Conservation (phyloP, 2,113 vertebrate genomes). For the Podocnemis expansa region DNA sequence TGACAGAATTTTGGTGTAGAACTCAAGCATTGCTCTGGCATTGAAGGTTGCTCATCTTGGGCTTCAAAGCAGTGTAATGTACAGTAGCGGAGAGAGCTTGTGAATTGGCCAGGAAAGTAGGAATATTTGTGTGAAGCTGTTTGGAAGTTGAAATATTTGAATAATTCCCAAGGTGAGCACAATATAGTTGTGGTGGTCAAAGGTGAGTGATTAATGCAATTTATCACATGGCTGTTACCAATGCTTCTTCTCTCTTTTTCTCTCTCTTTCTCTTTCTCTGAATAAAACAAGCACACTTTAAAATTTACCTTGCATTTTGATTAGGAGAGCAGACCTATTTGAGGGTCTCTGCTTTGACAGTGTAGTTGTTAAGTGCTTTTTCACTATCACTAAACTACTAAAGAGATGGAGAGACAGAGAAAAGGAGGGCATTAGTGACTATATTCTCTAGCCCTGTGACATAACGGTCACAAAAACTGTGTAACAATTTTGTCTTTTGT, state of each 20-base stretch:
- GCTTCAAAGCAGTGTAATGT: too few relatives aligned
- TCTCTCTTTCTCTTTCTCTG: not conserved
- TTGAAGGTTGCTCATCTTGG: too few relatives aligned
- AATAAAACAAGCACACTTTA: not conserved
- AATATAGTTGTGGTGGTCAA: not conserved
- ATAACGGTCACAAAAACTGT: not conserved
- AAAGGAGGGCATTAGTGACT: not conserved
- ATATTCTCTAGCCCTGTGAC: not conserved
- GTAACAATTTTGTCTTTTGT: not conserved
- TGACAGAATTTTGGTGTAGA: too few relatives aligned
- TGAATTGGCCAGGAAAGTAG: too few relatives aligned
- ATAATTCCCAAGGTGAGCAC: not conserved
- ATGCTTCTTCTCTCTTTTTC: not conserved
- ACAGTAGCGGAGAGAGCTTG: too few relatives aligned
- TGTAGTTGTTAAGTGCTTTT: not conserved
- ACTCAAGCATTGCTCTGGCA: too few relatives aligned
- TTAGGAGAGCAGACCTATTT: not conserved
- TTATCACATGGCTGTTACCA: not conserved
- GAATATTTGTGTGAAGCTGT: not conserved
- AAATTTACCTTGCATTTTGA: not conserved
- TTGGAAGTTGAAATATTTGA: not conserved
- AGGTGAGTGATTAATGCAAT: constrained; percentile 1
- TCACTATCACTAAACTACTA: not conserved
- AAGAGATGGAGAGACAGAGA: not conserved
- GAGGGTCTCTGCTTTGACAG: not conserved